phyloP scores from a whole-genome alignment of 2,888 invertebrate species.

The Oscheius myriophilus region DNA sequence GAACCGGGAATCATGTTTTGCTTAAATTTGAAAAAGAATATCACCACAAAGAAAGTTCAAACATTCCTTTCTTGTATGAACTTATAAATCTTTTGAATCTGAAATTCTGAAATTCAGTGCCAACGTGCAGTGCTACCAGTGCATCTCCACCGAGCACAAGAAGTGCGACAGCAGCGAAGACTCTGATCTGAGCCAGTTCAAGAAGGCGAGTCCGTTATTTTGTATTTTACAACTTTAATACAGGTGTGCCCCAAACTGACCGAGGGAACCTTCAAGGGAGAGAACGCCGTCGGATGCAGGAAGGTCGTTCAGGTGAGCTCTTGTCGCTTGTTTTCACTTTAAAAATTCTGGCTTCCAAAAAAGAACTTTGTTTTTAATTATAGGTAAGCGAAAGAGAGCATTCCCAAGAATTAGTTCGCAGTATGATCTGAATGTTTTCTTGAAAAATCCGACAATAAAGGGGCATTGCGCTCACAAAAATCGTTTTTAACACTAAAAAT shows the following conservation, averaged over 20 bases:
- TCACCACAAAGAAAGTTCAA: no score
- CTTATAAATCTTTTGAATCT: no score
- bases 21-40: no score
- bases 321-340: background rate
- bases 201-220: conserved; percentile 42
- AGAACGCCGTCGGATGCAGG: conserved; percentile 61
- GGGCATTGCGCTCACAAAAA: no score
- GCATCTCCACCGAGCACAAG: conserved; percentile 55
- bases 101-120: conserved; percentile 29
- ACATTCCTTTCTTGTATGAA: no score
- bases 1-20: no score
- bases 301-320: conserved; percentile 61
- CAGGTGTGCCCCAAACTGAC: conserved; percentile 50
- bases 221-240: conserved; percentile 5
- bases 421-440: no score
- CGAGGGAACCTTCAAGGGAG: conserved; percentile 52
- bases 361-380: background rate
- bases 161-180: conserved; percentile 51
- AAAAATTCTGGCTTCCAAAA: background rate
- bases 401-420: background rate
- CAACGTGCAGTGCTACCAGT: conserved; percentile 57
- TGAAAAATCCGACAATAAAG: no score
- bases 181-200: conserved; percentile 40
- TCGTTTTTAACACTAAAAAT: no score
- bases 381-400: background rate